Base-by-base conservation (phyloP, 2,113 vertebrate species). In the Ammodytes dubius region DNA sequence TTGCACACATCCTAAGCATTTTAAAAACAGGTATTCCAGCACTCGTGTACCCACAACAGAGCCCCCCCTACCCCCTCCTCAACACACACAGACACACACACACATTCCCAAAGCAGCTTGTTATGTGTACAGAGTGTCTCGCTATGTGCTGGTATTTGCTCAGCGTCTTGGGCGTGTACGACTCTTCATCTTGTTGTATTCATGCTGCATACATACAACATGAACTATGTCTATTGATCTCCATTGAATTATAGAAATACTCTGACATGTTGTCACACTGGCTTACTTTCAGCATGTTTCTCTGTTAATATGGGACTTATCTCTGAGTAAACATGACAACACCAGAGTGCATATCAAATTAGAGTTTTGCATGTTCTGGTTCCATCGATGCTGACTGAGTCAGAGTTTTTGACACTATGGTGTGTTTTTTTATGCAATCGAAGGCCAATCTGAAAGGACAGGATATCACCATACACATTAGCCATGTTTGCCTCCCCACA, bases 211-310 rank as follows among this genome's bases (percentile, higher is more conserved):
- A 82, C 77, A 79, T 19, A 63, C 10, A 43, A 66, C 46, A 43
- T 49, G 53, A 56, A 47, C 17, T 10, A 27, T 19, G 39, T 59
- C 58, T 58, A 67, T 49, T 66, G 69, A 84, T 87, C 61, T 15
- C n/a, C 70, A 66, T 15, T 69, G 80, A 86, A 75, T 73, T 61
- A 88, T 85, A 81, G 39, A 56, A 87, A 85, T 76, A 13, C 12
- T 60, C 63, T 52, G 70, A 71, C 61, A 68, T 40, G 61, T 37
- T 45, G 47, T 50, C 53, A 5, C 58, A 45, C 70, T 50, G 74
- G 37, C 74, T 80, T 27, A 43, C 66, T 69, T 83, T 70, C 63
- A 82, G 47, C 67, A 4, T 27, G 40, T 70, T 81, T 72, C 69
- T 84, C 73, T 81, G 78, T 71, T 77, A 59, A 71, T 40, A 3